Evolutionary conservation across 2,888 invertebrate species (phyloP).

Genomic region (Eupithecia exiguata): DNA sequence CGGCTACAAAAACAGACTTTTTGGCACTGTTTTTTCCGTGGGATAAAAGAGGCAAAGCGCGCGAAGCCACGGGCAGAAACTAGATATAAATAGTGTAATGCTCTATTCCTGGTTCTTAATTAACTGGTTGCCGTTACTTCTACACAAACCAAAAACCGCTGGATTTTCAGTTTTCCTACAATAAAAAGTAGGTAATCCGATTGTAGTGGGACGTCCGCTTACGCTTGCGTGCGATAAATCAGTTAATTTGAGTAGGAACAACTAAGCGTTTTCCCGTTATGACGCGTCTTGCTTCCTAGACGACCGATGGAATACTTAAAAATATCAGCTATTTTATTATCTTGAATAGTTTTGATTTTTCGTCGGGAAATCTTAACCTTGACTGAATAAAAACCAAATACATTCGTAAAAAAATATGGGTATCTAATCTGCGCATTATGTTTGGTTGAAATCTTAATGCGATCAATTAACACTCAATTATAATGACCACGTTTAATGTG

Average conservation of each 20-base stretch:
- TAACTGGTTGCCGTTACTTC: neutral
- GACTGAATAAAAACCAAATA: conserved; percentile 9
- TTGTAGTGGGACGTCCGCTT: neutral
- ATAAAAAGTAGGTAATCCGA: neutral
- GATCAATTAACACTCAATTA: conserved; percentile 6
- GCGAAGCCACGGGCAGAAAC: too few species aligned
- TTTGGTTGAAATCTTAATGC: conserved; percentile 1
- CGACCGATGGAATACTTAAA: neutral
- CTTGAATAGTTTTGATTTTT: neutral
- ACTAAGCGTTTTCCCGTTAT: conserved; percentile 10
- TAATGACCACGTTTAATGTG: conserved; percentile 3
- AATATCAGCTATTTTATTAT: neutral
- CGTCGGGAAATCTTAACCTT: neutral
- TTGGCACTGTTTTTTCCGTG: too few species aligned
- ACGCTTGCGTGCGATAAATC: conserved; percentile 10
- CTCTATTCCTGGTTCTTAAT: neutral
- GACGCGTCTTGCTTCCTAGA: conserved; percentile 11
- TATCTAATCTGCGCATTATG: neutral
- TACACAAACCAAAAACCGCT: neutral
- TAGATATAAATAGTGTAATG: too few species aligned
- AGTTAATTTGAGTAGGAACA: conserved; percentile 15
- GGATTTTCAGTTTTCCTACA: neutral
- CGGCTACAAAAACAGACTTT: too few species aligned
- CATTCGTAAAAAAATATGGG: neutral
- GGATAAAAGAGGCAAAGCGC: too few species aligned